Evolutionary conservation across 2,797 vertebrate genomes (phyloP).

Genomic region (Halcyon chelicuti): DNA sequence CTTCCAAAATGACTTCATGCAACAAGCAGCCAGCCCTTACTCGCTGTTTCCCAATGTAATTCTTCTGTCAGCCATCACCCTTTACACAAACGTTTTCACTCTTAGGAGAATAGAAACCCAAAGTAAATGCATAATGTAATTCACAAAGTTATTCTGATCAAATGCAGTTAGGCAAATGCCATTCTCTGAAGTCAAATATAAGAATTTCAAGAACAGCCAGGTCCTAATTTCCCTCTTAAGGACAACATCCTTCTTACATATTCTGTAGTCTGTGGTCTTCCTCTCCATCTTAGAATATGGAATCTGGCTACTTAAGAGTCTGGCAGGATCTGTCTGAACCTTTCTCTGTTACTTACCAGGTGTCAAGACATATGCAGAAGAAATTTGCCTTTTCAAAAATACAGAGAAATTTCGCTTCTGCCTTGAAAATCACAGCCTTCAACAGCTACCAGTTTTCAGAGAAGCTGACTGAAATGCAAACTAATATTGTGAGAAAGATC

Average conservation of each 20-base stretch:
- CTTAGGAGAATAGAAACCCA: background rate
- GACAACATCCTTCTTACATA: background rate
- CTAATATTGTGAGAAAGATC: background rate
- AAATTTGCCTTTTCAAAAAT: background rate
- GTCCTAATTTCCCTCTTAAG: background rate
- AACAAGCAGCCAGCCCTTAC: background rate
- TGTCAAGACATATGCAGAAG: background rate
- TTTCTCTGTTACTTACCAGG: background rate
- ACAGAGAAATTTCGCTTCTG: background rate
- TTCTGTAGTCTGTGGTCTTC: background rate
- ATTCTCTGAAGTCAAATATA: background rate
- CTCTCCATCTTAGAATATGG: background rate
- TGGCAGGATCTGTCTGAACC: background rate
- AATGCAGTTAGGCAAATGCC: background rate
- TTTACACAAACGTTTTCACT: accelerated
- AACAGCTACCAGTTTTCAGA: background rate
- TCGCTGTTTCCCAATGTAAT: background rate
- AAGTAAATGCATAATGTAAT: background rate
- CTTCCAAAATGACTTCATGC: background rate
- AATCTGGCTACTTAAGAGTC: background rate
- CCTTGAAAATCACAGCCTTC: background rate
- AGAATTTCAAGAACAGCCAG: background rate
- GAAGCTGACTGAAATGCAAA: background rate
- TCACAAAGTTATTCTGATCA: background rate
- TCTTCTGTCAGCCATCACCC: background rate